Evolutionary conservation across 2,888 invertebrate species (phyloP).

Genomic region (Sinelater perroti): DNA sequence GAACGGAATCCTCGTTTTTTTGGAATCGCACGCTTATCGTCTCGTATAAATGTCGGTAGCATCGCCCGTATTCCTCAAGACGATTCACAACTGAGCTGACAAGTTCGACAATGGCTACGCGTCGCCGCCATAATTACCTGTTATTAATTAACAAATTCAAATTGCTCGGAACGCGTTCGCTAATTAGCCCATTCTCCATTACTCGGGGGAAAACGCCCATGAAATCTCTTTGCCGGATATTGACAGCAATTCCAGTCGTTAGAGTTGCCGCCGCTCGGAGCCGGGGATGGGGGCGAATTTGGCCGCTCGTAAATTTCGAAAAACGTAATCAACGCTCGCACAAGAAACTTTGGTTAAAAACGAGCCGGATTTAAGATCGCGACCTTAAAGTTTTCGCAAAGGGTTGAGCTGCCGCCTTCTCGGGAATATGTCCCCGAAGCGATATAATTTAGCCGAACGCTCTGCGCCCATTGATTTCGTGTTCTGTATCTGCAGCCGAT

Average conservation of each 20-base stretch:
- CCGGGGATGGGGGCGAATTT: not conserved
- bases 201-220: not conserved
- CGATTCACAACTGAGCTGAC: no score
- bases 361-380: constrained; percentile 10
- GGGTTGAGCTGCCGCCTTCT: constrained; percentile 10
- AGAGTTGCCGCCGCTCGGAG: not conserved
- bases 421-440: constrained; percentile 12
- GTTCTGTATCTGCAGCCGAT: constrained; percentile 3
- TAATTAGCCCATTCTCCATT: not conserved
- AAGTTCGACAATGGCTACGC: no score
- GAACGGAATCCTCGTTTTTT: constrained; percentile 1
- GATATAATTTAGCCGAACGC: constrained; percentile 11
- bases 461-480: constrained; percentile 8
- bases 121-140: no score
- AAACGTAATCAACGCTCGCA: constrained; percentile 11
- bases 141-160: not conserved
- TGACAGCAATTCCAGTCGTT: constrained; percentile 7
- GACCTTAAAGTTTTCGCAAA: constrained; percentile 10
- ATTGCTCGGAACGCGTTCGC: not conserved
- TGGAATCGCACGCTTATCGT: no score
- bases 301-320: constrained; percentile 10
- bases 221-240: not conserved
- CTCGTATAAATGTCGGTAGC: no score
- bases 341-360: constrained; percentile 14
- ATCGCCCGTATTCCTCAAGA: no score